Conservation (phyloP, 2,113 vertebrate genomes). For the Heliornis fulica region DNA sequence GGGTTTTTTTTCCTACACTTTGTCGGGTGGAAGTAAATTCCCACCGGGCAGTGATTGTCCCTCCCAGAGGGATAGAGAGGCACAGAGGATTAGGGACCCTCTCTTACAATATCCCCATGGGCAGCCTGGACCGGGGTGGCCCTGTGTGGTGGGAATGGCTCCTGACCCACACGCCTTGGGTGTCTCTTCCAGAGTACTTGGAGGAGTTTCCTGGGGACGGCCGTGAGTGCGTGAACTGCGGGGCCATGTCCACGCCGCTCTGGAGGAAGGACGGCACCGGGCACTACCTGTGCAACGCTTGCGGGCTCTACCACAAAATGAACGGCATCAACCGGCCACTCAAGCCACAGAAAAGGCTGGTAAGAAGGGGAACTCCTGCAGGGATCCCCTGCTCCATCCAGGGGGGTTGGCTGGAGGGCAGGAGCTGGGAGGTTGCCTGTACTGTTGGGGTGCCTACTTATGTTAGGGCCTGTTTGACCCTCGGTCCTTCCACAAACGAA, state of each 20-base stretch:
- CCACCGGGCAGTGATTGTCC: rapidly evolving
- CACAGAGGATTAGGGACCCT: background rate
- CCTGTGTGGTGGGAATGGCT: rapidly evolving
- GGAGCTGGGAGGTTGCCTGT: rapidly evolving
- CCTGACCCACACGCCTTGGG: background rate
- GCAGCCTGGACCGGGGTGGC: rapidly evolving
- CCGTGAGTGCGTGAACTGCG: slow-evolving; percentile 96
- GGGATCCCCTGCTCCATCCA: rapidly evolving
- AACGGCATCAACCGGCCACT: slow-evolving; percentile 96
- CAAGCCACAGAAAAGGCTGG: slow-evolving; percentile 94
- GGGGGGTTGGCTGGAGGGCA: background rate
- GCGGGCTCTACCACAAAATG: slow-evolving; percentile 98
- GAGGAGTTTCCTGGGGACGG: slow-evolving; percentile 88
- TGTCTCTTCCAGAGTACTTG: slow-evolving; percentile 77
- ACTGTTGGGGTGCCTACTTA: background rate
- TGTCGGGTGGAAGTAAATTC: background rate
- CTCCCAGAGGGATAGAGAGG: rapidly evolving
- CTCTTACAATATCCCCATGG: rapidly evolving
- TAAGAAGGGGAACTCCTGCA: slow-evolving; percentile 54
- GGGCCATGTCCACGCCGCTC: slow-evolving; percentile 93
- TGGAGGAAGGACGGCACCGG: slow-evolving; percentile 96
- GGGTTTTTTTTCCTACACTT: rapidly evolving
- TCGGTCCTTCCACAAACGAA: background rate
- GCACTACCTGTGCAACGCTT: slow-evolving; percentile 97
- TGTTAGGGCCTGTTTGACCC: background rate